These are phyloP conservation scores for Glareola pratincola DNA, from an alignment of 2,113 vertebrate species.

Conservation along the genomic window DNA sequence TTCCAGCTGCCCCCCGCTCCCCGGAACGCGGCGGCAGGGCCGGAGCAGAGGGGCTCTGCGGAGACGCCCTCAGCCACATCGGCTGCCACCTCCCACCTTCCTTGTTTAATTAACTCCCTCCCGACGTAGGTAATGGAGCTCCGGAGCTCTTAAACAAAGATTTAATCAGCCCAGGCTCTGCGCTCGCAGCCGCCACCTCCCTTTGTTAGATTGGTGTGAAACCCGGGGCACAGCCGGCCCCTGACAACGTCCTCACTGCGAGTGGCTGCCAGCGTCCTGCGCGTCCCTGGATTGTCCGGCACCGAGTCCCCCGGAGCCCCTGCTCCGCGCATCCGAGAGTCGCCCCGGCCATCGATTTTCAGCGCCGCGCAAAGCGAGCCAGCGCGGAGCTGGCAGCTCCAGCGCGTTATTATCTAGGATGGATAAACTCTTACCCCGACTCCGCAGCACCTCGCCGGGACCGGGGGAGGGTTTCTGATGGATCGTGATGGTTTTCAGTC, in stretches of 20 bases:
- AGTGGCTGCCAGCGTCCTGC: neutral
- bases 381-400: slow-evolving; percentile 35
- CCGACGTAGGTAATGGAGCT: slow-evolving; percentile 22
- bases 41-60: rapidly evolving
- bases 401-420: slow-evolving; percentile 33
- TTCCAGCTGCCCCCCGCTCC: neutral
- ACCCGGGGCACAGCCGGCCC: neutral
- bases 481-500: neutral
- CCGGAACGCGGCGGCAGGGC: rapidly evolving
- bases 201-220: slow-evolving; percentile 51
- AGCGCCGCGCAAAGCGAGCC: slow-evolving; percentile 28
- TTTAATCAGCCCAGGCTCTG: slow-evolving; percentile 27
- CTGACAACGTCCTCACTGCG: neutral
- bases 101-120: slow-evolving; percentile 59
- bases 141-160: slow-evolving; percentile 58
- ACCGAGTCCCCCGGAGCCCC: neutral
- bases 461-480: slow-evolving; percentile 5
- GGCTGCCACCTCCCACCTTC: slow-evolving; percentile 32
- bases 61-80: neutral
- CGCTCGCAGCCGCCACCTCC: neutral
- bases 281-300: neutral
- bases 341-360: neutral
- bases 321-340: neutral
- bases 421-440: slow-evolving; percentile 28
- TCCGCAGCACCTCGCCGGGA: neutral